Percentiles rank a stretch among this genome's conserved stretches.
phyloP scores from a whole-genome alignment of 2,888 invertebrate genomes.

The Endomychus coccineus region DNA sequence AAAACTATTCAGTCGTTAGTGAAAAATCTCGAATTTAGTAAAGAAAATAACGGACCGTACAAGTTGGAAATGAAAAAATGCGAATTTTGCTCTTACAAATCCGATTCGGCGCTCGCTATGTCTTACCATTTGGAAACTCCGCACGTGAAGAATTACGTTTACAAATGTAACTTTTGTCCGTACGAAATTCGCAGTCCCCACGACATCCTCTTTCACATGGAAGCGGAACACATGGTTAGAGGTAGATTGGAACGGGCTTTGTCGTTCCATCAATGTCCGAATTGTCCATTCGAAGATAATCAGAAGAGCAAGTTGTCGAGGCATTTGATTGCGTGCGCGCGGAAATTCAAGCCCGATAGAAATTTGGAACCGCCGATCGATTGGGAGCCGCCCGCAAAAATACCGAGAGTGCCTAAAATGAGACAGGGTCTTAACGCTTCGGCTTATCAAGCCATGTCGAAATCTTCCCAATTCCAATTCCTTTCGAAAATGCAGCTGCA shows the following conservation, averaged over 20 bases:
- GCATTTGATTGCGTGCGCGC: constrained; percentile 79
- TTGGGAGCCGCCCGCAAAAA: constrained; percentile 92
- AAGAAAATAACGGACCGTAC: constrained; percentile 78
- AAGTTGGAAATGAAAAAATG: constrained; percentile 66
- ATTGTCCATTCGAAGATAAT: constrained; percentile 91
- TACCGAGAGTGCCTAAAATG: constrained; percentile 61
- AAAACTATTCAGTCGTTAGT: constrained; percentile 74
- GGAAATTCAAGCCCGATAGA: constrained; percentile 78
- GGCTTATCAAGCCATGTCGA: constrained; percentile 46
- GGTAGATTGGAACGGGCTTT: constrained; percentile 79
- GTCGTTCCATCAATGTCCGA: constrained; percentile 84
- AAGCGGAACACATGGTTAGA: constrained; percentile 76
- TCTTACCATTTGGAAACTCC: constrained; percentile 84
- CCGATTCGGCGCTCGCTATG: constrained; percentile 77
- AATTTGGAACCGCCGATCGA: constrained; percentile 82
- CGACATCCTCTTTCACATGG: constrained; percentile 87
- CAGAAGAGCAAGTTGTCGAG: constrained; percentile 84
- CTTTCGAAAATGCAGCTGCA: constrained; percentile 39
- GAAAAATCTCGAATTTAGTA: constrained; percentile 78
- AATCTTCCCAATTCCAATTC: constrained; percentile 36
- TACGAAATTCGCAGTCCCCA: constrained; percentile 65
- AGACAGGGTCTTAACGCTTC: constrained; percentile 39
- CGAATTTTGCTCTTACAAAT: constrained; percentile 82
- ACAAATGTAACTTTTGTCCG: constrained; percentile 56
- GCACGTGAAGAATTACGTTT: constrained; percentile 81